Evolutionary conservation across 1,140 invertebrate genomes (phyloP).

Genomic region (Rhopalosiphum maidis): DNA sequence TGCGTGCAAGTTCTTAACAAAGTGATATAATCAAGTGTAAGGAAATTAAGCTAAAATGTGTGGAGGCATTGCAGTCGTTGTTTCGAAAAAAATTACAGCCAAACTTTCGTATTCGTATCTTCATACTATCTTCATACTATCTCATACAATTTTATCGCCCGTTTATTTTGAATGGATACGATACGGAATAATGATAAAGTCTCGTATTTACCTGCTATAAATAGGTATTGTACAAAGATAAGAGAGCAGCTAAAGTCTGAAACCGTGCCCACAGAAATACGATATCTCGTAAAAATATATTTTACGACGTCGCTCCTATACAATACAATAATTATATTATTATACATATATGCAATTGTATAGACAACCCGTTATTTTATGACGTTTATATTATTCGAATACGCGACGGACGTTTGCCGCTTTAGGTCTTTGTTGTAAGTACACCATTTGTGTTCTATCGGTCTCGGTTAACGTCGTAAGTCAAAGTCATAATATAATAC

Average conservation of each 20-base stretch:
- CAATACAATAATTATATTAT: background rate
- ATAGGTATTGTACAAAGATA: background rate
- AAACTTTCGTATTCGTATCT: background rate
- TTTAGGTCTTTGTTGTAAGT: background rate
- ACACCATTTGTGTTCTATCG: background rate
- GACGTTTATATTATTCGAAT: background rate
- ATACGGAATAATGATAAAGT: background rate
- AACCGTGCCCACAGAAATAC: background rate
- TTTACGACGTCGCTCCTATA: background rate
- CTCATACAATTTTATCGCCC: background rate
- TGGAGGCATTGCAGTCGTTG: background rate
- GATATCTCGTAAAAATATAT: constrained; percentile 18
- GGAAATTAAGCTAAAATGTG: background rate
- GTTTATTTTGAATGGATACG: background rate
- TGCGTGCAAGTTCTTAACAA: background rate
- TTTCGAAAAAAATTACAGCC: background rate
- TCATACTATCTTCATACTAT: background rate
- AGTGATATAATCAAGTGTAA: background rate
- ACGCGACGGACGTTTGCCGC: background rate
- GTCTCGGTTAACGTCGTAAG: background rate
- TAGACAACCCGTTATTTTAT: constrained; percentile 6
- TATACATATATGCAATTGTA: background rate
- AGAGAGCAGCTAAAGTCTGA: background rate
- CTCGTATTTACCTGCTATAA: background rate
- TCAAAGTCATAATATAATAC: background rate